These are phyloP conservation scores for Megathymus violae DNA, from an alignment of 1,140 invertebrate genomes.

Conservation along the genomic window DNA sequence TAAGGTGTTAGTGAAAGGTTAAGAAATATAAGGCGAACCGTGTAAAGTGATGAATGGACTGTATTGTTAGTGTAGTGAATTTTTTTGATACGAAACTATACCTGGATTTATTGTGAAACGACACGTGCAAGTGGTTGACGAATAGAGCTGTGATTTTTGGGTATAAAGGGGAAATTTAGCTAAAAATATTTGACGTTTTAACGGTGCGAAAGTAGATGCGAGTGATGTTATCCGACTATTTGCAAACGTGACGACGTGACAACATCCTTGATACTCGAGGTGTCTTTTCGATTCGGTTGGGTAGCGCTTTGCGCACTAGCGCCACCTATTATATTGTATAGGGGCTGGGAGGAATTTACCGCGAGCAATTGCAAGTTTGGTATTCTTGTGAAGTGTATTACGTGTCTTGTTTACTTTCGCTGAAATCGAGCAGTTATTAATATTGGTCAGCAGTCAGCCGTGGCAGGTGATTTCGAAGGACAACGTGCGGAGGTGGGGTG, in stretches of 20 bases:
- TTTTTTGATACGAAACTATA: conserved; percentile 51
- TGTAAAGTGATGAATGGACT: conserved; percentile 60
- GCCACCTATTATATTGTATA: conserved; percentile 60
- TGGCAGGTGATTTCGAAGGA: conserved; percentile 25
- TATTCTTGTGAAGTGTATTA: conserved; percentile 72
- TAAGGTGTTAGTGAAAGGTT: conserved; percentile 63
- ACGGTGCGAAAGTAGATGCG: conserved; percentile 60
- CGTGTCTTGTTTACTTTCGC: conserved; percentile 76
- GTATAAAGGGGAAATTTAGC: conserved; percentile 49
- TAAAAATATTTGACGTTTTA: conserved; percentile 69
- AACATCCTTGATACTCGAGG: conserved; percentile 37
- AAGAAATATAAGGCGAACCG: conserved; percentile 51
- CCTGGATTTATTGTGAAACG: conserved; percentile 57
- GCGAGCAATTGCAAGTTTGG: conserved; percentile 54
- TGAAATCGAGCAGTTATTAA: conserved; percentile 49
- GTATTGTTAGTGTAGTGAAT: conserved; percentile 63
- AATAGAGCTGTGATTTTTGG: conserved; percentile 70
- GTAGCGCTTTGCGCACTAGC: conserved; percentile 57
- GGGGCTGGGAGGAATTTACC: conserved; percentile 56
- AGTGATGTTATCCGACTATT: conserved; percentile 57
- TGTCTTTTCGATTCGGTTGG: conserved; percentile 63
- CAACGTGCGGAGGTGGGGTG: conserved; percentile 32
- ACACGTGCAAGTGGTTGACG: conserved; percentile 48
- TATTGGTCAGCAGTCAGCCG: conserved; percentile 24
- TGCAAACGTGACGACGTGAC: conserved; percentile 37